phyloP scores from a whole-genome alignment of 2,797 vertebrate genomes.

The Cuculus canorus region DNA sequence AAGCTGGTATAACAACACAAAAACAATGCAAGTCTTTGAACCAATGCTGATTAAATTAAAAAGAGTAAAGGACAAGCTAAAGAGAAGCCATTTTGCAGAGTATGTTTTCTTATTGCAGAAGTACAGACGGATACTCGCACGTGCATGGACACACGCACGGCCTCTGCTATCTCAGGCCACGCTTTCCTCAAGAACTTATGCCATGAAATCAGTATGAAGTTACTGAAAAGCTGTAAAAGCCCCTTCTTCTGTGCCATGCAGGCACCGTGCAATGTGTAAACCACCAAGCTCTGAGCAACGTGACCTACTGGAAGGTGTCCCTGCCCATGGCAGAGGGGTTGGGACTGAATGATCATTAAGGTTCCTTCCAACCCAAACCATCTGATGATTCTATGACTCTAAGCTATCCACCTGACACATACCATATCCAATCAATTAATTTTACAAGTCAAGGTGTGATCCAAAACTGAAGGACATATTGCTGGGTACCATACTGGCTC shows the following conservation, averaged over 20 bases:
- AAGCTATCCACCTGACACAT: background rate
- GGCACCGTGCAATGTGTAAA: rapidly evolving
- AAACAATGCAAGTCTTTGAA: background rate
- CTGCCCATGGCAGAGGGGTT: no score
- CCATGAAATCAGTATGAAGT: background rate
- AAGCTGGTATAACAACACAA: background rate
- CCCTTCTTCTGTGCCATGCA: background rate
- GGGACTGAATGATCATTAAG: no score
- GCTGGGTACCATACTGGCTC: rapidly evolving
- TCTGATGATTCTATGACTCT: no score
- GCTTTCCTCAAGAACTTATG: rapidly evolving
- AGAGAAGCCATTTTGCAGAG: background rate
- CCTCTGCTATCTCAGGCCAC: background rate
- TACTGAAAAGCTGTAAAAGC: background rate
- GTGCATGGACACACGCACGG: rapidly evolving
- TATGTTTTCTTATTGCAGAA: rapidly evolving
- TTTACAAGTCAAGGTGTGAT: background rate
- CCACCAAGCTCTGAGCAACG: background rate
- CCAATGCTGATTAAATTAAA: background rate
- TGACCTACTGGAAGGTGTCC: no score
- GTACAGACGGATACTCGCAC: rapidly evolving
- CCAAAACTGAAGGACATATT: background rate
- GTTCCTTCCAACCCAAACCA: no score
- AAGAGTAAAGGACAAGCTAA: background rate
- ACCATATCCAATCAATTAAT: background rate